A percentile compares a stretch with the other conserved stretches of the same genome.
phyloP scores from a whole-genome alignment of 2,888 invertebrate species.

The Caenorhabditis uteleia region DNA sequence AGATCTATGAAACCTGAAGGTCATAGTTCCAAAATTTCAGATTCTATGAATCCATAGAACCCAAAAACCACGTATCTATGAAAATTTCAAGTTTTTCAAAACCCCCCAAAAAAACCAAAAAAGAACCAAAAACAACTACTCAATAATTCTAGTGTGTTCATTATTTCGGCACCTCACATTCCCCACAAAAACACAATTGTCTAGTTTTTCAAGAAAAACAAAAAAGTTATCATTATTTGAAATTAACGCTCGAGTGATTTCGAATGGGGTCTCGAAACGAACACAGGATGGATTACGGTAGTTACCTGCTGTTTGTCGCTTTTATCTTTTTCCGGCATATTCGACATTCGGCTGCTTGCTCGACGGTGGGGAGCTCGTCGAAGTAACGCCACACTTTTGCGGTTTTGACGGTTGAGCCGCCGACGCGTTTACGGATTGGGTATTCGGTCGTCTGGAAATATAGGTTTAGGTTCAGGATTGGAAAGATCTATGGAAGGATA shows the following conservation, averaged over 20 bases:
- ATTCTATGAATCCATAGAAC: too few species aligned
- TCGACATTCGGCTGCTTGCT: conserved; percentile 66
- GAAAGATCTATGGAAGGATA: too few species aligned
- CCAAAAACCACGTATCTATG: too few species aligned
- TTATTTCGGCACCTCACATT: too few species aligned
- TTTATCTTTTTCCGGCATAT: conserved; percentile 67
- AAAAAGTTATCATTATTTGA: background rate
- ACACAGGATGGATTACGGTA: conserved; percentile 10
- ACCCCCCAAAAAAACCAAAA: too few species aligned
- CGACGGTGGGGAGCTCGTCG: conserved; percentile 59
- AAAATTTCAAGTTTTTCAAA: too few species aligned
- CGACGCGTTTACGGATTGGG: conserved; percentile 40
- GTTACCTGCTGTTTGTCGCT: conserved; percentile 67
- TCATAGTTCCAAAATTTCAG: too few species aligned
- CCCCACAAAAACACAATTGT: too few species aligned
- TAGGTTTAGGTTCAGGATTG: background rate
- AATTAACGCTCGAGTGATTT: background rate
- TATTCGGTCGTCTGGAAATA: conserved; percentile 23
- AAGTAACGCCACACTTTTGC: conserved; percentile 65
- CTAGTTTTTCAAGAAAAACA: background rate
- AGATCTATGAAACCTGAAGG: too few species aligned
- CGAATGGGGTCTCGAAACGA: too few species aligned
- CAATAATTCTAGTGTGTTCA: too few species aligned
- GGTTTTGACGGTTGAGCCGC: conserved; percentile 49
- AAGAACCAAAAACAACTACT: background rate